Evolutionary conservation across 2,113 vertebrate species (phyloP).

Genomic region (Peromyscus polionotus): DNA sequence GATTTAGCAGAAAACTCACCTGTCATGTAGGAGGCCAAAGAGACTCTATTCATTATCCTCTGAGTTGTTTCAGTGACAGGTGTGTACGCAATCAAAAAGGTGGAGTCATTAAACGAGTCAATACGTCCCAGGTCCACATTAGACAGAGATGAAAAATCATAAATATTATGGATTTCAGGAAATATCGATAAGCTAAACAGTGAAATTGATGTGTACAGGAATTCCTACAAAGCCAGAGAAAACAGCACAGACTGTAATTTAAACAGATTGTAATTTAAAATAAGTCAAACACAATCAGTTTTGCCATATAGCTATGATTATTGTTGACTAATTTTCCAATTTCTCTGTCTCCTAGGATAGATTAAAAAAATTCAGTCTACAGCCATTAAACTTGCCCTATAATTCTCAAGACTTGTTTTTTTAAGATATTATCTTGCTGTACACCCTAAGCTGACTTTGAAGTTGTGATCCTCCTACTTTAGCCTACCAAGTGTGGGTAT

Average conservation of each 20-base stretch:
- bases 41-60: constrained; percentile 2
- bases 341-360: neutral
- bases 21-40: neutral
- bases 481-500: neutral
- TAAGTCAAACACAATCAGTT: neutral
- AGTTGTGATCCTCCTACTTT: neutral
- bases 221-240: neutral
- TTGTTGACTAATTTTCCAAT: neutral
- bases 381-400: neutral
- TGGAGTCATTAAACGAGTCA: neutral
- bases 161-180: neutral
- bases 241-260: neutral
- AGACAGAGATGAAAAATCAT: neutral
- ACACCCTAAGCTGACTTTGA: neutral
- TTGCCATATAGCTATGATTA: neutral
- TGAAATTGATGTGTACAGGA: neutral
- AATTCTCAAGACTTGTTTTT: neutral
- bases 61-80: neutral
- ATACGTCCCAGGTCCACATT: neutral
- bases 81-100: neutral
- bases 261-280: no score
- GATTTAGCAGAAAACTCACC: neutral
- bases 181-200: neutral
- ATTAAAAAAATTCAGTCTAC: neutral
- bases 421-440: neutral